Base-by-base conservation (phyloP, 2,797 vertebrate genomes). In the Selene dorsalis region DNA sequence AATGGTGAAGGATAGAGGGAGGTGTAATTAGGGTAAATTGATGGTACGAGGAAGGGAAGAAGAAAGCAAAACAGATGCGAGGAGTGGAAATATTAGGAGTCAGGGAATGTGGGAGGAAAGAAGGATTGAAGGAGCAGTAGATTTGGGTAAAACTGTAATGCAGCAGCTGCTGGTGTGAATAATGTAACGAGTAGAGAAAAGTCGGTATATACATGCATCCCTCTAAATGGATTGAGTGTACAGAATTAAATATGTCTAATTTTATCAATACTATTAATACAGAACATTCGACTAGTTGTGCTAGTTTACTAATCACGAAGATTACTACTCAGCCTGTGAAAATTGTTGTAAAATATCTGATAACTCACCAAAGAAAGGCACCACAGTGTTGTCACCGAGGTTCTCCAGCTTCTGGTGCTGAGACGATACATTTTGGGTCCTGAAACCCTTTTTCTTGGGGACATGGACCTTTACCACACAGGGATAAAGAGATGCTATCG, bases 1-100 rank as follows among this genome's bases (percentile, higher is more conserved):
- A 60, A 38, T 24, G 39, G 39, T 26, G 67, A 28, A 48, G 48
- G 24, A 69, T 2, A 17, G 32, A 63, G 38, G 35, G 41, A 28
- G 64, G 57, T 2, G 30, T 72, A 57, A 73, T 84, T 58, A 68
- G 32, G 1, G 18, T 38, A 66, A 62, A 77, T 28, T 61, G 18
- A 69, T 50, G 53, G 58, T 47, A 65, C 74, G 45, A 58, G 20
- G 57, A 58, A 35, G 47, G 22, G 18, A 62, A 47, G 12, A 35
- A 32, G 8, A 20, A n/a, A 57, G 30, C 26, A 53, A 70, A 61
- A 66, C 22, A 61, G 58, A 59, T 55, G 52, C 22, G 69, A 5
- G 24, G 26, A 62, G 52, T 2, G 56, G 14, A 56, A 41, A 26
- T 32, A 50, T 52, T 18, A 6, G 24, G 24, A 48, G 52, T 9